Percentiles rank a stretch among this genome's conserved stretches.
Evolutionary conservation across 2,113 vertebrate species (phyloP).

Genomic region (Hippocampus mohnikei): DNA sequence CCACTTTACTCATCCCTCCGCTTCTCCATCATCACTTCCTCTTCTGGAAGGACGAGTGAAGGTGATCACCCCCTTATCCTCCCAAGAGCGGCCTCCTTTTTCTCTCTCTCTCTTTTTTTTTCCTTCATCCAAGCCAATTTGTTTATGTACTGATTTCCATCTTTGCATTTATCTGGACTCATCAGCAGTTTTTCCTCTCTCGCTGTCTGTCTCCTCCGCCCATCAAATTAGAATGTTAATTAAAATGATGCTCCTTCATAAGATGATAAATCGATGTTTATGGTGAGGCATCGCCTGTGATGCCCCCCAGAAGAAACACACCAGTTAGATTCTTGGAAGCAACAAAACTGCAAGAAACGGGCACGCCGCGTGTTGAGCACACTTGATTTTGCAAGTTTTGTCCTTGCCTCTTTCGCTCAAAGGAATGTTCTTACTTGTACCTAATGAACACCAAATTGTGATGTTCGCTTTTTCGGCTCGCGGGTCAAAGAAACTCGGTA

Average conservation of each 20-base stretch:
- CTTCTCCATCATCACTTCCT: constrained; percentile 40
- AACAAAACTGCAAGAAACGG: constrained; percentile 2
- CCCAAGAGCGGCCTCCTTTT: constrained; percentile 37
- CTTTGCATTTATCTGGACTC: constrained; percentile 52
- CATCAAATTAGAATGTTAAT: constrained; percentile 69
- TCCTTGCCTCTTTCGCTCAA: not conserved
- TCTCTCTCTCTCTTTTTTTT: constrained; percentile 16
- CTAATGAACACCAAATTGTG: not conserved
- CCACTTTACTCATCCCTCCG: constrained; percentile 24
- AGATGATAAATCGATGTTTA: constrained; percentile 65
- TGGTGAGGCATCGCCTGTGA: constrained; percentile 43
- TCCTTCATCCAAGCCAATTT: constrained; percentile 42
- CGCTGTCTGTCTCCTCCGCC: constrained; percentile 51
- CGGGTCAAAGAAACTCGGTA: not conserved
- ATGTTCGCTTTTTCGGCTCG: not conserved
- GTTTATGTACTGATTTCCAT: constrained; percentile 63
- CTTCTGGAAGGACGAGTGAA: constrained; percentile 65
- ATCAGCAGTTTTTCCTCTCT: constrained; percentile 59
- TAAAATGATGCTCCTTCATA: constrained; percentile 61
- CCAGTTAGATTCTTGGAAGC: constrained; percentile 1
- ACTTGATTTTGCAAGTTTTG: not conserved
- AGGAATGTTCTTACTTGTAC: not conserved
- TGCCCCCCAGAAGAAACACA: constrained; percentile 41
- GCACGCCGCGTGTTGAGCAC: not conserved
- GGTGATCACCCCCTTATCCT: constrained; percentile 56